Percentiles rank a stretch among this genome's conserved stretches.
These are phyloP conservation scores for Eulemur albifrons DNA, from an alignment of 2,797 vertebrate genomes.

Conservation along the genomic window DNA sequence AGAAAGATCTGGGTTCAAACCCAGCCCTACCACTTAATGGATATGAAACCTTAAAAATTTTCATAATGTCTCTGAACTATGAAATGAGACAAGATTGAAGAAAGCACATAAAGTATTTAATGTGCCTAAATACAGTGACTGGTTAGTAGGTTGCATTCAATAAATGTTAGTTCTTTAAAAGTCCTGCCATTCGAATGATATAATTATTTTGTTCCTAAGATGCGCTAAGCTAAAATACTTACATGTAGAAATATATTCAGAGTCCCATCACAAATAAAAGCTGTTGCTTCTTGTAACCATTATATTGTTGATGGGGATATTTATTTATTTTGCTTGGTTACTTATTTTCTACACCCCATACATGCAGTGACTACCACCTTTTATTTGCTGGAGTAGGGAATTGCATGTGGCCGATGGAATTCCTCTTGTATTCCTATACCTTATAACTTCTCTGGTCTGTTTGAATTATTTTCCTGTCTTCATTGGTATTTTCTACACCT, in stretches of 20 bases:
- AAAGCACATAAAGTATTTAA: constrained; percentile 17
- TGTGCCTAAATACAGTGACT: neutral
- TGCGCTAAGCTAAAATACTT: neutral
- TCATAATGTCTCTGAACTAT: neutral
- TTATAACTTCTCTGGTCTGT: constrained; percentile 45
- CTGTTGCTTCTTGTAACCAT: neutral
- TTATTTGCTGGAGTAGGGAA: constrained; percentile 5
- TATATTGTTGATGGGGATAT: neutral
- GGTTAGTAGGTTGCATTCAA: neutral
- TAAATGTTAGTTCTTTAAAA: neutral
- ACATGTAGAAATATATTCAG: neutral
- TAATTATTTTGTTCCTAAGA: constrained; percentile 37
- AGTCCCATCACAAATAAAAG: neutral
- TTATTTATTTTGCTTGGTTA: constrained; percentile 15
- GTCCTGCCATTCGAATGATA: neutral
- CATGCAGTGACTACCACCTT: neutral
- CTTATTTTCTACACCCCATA: neutral
- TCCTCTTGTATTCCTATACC: neutral
- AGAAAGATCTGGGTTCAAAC: constrained; percentile 9
- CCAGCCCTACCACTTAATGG: neutral
- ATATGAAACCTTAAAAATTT: neutral
- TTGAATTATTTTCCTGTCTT: constrained; percentile 61
- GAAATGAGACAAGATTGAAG: neutral
- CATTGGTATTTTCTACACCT: constrained; percentile 43
- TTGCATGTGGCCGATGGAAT: neutral